A percentile compares a stretch with the other conserved stretches of the same genome.
Conservation (phyloP, 2,797 vertebrate species). For the Lindbergichthys nudifrons region DNA sequence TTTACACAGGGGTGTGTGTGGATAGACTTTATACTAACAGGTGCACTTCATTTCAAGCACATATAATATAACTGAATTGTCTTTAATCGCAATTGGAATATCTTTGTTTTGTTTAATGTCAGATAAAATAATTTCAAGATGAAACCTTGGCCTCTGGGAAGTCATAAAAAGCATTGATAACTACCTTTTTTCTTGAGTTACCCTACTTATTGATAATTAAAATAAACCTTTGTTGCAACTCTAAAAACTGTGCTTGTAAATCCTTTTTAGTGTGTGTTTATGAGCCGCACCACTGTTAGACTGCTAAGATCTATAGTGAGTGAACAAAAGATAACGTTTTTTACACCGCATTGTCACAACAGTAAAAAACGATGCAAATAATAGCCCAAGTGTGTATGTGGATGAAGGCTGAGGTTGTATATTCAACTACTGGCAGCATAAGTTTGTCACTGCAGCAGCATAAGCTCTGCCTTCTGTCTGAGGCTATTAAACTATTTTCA, state of each 20-base stretch:
- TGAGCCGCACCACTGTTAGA: not conserved
- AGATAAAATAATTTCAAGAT: not conserved
- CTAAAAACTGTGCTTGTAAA: not conserved
- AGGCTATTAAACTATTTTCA: slow-evolving; percentile 16
- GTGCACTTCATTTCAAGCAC: not conserved
- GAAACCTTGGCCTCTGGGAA: not conserved
- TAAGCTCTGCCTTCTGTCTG: slow-evolving; percentile 19
- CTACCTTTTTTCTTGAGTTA: not conserved
- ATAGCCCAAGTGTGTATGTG: not conserved
- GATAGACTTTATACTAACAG: not conserved
- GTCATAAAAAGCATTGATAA: not conserved
- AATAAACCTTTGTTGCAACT: not conserved
- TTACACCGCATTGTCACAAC: not conserved
- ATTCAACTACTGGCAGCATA: slow-evolving; percentile 16
- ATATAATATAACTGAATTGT: not conserved
- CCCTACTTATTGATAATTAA: not conserved
- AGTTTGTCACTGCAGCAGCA: slow-evolving; percentile 15
- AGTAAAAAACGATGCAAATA: not conserved
- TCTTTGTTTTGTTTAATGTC: not conserved
- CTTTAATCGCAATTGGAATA: not conserved
- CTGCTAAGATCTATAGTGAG: slow-evolving; percentile 14
- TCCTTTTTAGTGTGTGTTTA: not conserved
- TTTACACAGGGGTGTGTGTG: not conserved
- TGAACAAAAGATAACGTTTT: not conserved
- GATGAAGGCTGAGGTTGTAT: slow-evolving; percentile 15